Evolutionary conservation across 2,113 vertebrate species (phyloP).

Genomic region (Prochilodus magdalenae): DNA sequence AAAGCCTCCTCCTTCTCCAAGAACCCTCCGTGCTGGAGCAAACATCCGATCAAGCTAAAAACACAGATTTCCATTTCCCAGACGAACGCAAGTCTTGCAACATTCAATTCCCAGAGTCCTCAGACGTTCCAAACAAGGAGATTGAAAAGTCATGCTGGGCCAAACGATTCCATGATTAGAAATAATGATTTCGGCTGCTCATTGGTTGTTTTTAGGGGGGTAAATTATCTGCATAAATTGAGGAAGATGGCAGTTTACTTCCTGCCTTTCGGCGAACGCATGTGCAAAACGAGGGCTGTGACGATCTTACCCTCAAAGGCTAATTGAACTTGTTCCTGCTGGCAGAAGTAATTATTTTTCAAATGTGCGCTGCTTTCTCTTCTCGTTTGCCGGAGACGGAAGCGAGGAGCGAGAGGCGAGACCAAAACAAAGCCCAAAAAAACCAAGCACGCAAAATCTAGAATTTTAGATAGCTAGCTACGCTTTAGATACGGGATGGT

Average conservation of each 20-base stretch:
- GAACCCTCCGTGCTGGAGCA: not conserved
- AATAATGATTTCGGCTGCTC: constrained; percentile 34
- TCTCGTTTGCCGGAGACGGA: not conserved
- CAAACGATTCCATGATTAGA: constrained; percentile 32
- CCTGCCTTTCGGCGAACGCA: not conserved
- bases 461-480: not conserved
- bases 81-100: not conserved
- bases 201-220: constrained; percentile 13
- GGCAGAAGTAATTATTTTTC: constrained; percentile 29
- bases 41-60: not conserved
- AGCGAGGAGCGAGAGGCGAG: not conserved
- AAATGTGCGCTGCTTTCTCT: constrained; percentile 19
- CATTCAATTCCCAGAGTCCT: not conserved
- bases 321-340: constrained; percentile 17
- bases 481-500: too few relatives aligned
- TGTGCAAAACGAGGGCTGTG: not conserved
- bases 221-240: constrained; percentile 25
- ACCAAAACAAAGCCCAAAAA: not conserved
- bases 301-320: constrained; percentile 9
- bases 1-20: not conserved
- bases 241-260: constrained; percentile 1
- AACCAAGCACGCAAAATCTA: not conserved
- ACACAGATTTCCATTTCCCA: constrained; percentile 1
- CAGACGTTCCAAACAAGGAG: not conserved
- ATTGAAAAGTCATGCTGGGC: constrained; percentile 24